Percentiles rank a stretch among this genome's conserved stretches.
Conservation (phyloP, 2,113 vertebrate genomes). For the Quiscalus mexicanus region DNA sequence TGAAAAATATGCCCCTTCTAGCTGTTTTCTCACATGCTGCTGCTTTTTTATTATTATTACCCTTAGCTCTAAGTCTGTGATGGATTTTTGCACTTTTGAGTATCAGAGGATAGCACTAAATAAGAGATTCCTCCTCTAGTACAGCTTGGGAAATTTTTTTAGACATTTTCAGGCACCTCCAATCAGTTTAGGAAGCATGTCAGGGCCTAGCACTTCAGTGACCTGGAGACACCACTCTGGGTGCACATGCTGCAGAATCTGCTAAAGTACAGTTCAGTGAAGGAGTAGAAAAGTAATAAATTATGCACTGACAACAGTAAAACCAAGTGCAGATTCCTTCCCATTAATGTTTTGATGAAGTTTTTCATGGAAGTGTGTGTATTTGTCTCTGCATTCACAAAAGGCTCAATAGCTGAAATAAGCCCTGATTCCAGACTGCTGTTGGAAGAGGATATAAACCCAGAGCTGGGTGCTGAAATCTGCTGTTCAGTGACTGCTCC, state of each 20-base stretch:
- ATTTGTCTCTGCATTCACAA: not conserved
- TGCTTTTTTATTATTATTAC: not conserved
- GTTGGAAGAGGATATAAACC: not conserved
- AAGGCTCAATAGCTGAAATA: not conserved
- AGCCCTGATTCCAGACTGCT: not conserved
- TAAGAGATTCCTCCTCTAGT: not conserved
- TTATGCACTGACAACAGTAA: not conserved
- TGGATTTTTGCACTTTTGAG: not conserved
- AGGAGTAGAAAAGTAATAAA: not conserved
- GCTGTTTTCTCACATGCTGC: not conserved
- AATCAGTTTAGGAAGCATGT: not conserved
- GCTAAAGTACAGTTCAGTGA: not conserved
- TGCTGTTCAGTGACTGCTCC: not conserved
- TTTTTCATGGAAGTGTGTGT: not conserved
- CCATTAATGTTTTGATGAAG: not conserved
- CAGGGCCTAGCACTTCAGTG: not conserved
- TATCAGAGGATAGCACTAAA: not conserved
- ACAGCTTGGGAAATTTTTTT: not conserved
- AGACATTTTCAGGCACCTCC: not conserved
- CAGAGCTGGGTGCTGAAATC: not conserved
- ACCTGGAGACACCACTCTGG: not conserved
- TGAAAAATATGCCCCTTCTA: not conserved
- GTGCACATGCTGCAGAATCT: not conserved
- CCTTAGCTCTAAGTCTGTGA: not conserved
- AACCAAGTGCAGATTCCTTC: not conserved